These are phyloP conservation scores for Beaufortia kweichowensis DNA, from an alignment of 2,113 vertebrate species.

Conservation along the genomic window DNA sequence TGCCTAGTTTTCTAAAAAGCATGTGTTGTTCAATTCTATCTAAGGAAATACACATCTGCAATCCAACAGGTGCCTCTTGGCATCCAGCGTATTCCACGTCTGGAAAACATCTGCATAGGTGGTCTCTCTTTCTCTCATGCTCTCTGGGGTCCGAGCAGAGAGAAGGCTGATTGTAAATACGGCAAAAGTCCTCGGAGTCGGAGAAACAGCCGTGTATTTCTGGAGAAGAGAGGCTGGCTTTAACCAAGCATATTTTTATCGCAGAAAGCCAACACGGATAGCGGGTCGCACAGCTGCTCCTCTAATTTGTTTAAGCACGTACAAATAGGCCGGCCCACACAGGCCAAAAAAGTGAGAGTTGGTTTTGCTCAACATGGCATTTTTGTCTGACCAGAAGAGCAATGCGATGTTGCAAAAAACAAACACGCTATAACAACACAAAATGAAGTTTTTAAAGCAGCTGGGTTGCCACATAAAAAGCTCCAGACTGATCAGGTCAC, in stretches of 20 bases:
- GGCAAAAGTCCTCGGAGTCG: conserved; percentile 62
- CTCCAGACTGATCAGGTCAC: neutral
- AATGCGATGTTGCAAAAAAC: conserved; percentile 66
- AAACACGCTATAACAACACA: conserved; percentile 65
- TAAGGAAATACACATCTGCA: conserved; percentile 44
- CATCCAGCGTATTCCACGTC: conserved; percentile 63
- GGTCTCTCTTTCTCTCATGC: conserved; percentile 54
- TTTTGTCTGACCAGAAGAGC: conserved; percentile 73
- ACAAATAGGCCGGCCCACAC: conserved; percentile 77
- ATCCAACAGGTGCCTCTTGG: conserved; percentile 58
- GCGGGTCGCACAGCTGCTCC: conserved; percentile 71
- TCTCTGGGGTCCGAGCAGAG: conserved; percentile 49
- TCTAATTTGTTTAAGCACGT: conserved; percentile 78
- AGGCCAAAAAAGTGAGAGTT: conserved; percentile 75
- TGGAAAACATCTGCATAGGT: conserved; percentile 75
- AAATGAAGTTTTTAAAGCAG: neutral
- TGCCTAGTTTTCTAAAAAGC: conserved; percentile 40
- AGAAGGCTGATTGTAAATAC: conserved; percentile 69
- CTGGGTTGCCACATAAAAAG: neutral
- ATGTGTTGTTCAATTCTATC: conserved; percentile 42
- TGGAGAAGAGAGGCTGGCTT: conserved; percentile 66
- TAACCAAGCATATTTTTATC: conserved; percentile 76
- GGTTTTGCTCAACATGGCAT: conserved; percentile 76
- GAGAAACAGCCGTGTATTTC: conserved; percentile 65
- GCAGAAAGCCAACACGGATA: conserved; percentile 71